Evolutionary conservation across 2,888 invertebrate genomes (phyloP).

Genomic region (Spilosoma lubricipeda): DNA sequence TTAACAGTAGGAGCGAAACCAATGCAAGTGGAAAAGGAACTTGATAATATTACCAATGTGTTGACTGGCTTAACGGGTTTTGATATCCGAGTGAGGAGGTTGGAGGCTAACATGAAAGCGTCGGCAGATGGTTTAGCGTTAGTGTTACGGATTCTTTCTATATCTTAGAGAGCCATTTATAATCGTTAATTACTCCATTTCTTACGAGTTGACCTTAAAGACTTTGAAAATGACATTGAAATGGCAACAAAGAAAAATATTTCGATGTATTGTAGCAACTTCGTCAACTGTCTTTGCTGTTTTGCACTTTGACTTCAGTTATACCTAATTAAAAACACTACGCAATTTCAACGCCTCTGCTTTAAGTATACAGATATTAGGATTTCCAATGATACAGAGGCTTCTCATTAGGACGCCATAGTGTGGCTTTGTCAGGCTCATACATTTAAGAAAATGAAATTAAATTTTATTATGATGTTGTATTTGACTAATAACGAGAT

Average conservation of each 20-base stretch:
- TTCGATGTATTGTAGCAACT: background rate
- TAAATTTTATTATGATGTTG: no score
- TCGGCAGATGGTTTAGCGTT: slow-evolving; percentile 89
- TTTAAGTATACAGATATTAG: no score
- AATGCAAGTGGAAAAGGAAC: slow-evolving; percentile 90
- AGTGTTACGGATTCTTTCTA: slow-evolving; percentile 65
- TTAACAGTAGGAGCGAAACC: slow-evolving; percentile 92
- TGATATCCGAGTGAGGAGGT: slow-evolving; percentile 91
- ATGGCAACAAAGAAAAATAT: background rate
- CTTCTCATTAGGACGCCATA: no score
- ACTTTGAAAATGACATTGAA: background rate
- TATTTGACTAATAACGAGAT: no score
- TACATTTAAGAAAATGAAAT: no score
- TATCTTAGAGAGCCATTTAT: background rate
- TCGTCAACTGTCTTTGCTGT: background rate
- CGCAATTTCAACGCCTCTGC: no score
- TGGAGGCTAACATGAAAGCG: slow-evolving; percentile 91
- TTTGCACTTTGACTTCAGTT: no score
- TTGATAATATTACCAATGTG: slow-evolving; percentile 89
- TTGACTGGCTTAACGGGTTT: slow-evolving; percentile 91
- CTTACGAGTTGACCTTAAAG: background rate
- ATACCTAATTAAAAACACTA: no score
- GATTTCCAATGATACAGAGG: no score
- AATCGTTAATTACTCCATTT: background rate
- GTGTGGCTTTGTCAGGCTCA: no score